Evolutionary conservation across 2,797 vertebrate genomes (phyloP).

Genomic region (Sebastes taczanowskii): DNA sequence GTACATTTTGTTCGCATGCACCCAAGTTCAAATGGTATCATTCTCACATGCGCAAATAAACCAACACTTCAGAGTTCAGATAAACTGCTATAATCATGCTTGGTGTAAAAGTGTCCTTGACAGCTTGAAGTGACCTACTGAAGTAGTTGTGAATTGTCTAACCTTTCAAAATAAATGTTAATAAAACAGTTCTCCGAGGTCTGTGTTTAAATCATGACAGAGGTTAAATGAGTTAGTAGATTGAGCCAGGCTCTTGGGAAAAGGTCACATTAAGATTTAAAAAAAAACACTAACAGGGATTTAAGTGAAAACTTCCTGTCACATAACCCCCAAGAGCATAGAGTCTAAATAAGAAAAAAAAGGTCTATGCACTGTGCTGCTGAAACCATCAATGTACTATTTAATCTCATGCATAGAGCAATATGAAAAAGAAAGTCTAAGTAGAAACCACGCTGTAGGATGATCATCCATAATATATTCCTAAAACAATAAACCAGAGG

Average conservation of each 20-base stretch:
- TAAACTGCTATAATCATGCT: neutral
- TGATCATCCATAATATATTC: constrained; percentile 20
- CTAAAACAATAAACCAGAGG: constrained; percentile 31
- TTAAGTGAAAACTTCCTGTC: constrained; percentile 33
- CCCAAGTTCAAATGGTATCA: constrained; percentile 6
- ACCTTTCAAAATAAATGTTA: constrained; percentile 24
- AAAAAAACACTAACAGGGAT: constrained; percentile 36
- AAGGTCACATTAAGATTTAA: constrained; percentile 58
- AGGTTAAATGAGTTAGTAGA: constrained; percentile 47
- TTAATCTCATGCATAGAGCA: constrained; percentile 28
- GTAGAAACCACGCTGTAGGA: neutral
- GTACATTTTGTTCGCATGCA: neutral
- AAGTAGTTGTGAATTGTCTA: neutral
- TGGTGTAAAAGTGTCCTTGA: neutral
- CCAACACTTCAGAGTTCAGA: neutral
- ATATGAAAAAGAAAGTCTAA: constrained; percentile 15
- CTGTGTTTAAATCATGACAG: constrained; percentile 35
- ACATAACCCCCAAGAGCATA: constrained; percentile 40
- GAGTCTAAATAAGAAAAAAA: constrained; percentile 23
- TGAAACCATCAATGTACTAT: constrained; percentile 4
- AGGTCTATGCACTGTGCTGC: neutral
- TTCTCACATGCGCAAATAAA: neutral
- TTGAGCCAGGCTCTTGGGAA: constrained; percentile 30
- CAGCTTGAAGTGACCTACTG: neutral
- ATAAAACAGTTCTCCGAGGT: neutral